phyloP scores from a whole-genome alignment of 1,140 invertebrate genomes.

The Anagrus nilaparvatae region DNA sequence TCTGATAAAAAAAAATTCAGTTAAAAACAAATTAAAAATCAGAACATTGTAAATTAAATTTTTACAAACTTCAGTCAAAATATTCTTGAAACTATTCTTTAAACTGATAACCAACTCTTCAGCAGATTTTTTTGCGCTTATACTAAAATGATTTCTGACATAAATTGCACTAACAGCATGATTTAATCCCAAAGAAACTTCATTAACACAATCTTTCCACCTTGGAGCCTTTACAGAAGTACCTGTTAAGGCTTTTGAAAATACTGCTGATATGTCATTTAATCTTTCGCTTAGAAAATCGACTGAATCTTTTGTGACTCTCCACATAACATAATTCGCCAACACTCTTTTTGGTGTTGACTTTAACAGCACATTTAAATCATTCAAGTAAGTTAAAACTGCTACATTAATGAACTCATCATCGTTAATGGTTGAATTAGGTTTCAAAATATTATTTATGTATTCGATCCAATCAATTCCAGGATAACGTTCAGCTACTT shows the following conservation, averaged over 20 bases:
- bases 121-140: slow-evolving; percentile 44
- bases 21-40: no score
- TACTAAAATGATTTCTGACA: slow-evolving; percentile 46
- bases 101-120: slow-evolving; percentile 72
- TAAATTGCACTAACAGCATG: slow-evolving; percentile 47
- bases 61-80: slow-evolving; percentile 23
- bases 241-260: no score
- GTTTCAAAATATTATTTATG: slow-evolving; percentile 63
- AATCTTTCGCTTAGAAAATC: slow-evolving; percentile 48
- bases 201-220: slow-evolving; percentile 47
- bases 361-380: slow-evolving; percentile 50
- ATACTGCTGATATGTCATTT: no score
- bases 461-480: slow-evolving; percentile 73
- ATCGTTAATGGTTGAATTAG: slow-evolving; percentile 46
- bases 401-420: slow-evolving; percentile 73
- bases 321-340: slow-evolving; percentile 56
- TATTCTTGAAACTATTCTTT: slow-evolving; percentile 45
- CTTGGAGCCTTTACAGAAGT: no score
- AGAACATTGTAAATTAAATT: no score
- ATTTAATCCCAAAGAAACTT: slow-evolving; percentile 42
- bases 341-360: slow-evolving; percentile 48
- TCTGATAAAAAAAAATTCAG: slow-evolving; percentile 19
- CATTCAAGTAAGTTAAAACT: slow-evolving; percentile 63
- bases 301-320: slow-evolving; percentile 44
- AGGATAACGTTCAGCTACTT: slow-evolving; percentile 64